Conservation (phyloP, 2,888 invertebrate species). For the Dysmachus trigonus region DNA sequence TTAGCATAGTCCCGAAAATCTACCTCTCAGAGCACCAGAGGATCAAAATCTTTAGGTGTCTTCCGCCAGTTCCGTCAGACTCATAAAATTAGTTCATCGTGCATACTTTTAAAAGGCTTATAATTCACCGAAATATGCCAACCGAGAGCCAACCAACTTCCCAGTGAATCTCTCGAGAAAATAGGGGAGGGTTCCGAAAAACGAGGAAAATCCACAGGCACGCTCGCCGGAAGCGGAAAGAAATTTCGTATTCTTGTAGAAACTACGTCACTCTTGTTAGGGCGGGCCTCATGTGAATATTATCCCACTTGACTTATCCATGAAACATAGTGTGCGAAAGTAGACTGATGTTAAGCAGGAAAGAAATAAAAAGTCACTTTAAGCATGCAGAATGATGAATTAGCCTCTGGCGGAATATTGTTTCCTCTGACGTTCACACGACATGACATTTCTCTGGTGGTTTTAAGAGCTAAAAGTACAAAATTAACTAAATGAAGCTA, state of each 20-base stretch:
- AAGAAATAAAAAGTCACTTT: constrained; percentile 18
- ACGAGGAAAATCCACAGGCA: neutral
- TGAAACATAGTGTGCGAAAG: constrained; percentile 2
- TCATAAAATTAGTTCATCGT: neutral
- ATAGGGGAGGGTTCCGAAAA: neutral
- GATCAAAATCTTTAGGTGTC: neutral
- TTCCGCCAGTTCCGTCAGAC: neutral
- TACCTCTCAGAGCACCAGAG: neutral
- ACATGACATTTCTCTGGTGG: neutral
- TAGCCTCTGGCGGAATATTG: neutral
- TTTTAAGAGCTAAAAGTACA: no score
- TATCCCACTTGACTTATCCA: constrained; percentile 2
- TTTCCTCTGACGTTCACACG: neutral
- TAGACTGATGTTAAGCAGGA: constrained; percentile 16
- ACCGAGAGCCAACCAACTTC: neutral
- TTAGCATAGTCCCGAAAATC: neutral
- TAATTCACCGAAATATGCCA: neutral
- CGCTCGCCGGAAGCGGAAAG: neutral
- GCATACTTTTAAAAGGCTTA: neutral
- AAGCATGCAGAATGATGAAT: neutral
- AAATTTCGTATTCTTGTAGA: neutral
- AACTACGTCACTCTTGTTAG: neutral
- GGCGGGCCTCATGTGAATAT: neutral
- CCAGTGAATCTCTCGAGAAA: neutral
- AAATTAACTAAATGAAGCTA: no score